Percentiles rank a stretch among this genome's conserved stretches.
Conservation (phyloP, 64 coral and sea anemone species). For the Acropora tenuis region DNA sequence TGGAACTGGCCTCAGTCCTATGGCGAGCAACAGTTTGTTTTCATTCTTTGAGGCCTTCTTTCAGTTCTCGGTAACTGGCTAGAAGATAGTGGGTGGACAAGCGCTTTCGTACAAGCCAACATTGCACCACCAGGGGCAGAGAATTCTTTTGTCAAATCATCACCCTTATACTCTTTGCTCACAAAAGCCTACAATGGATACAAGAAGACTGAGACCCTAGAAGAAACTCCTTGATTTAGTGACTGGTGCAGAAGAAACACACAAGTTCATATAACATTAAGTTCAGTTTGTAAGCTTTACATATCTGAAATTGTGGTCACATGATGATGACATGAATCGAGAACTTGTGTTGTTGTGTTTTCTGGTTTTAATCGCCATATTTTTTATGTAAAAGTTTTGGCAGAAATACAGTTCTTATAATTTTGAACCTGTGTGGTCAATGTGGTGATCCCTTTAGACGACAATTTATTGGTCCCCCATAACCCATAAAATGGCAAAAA, state of each 20-base stretch:
- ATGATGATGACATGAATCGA: too few species aligned
- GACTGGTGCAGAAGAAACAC: constrained; percentile 52
- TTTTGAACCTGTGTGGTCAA: too few species aligned
- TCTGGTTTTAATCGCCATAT: too few species aligned
- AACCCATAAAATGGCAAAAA: too few species aligned
- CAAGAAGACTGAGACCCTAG: not conserved
- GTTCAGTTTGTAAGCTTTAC: too few species aligned
- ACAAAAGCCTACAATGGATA: too few species aligned
- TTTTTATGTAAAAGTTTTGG: too few species aligned
- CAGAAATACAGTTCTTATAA: too few species aligned
- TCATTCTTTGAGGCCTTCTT: constrained; percentile 30
- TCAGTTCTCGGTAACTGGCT: constrained; percentile 65
- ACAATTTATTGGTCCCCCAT: too few species aligned
- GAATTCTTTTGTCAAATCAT: constrained; percentile 52
- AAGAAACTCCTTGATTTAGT: not conserved
- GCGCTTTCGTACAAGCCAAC: constrained; percentile 2
- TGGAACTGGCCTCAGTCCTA: constrained; percentile 28
- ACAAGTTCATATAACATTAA: constrained; percentile 36
- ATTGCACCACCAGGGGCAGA: constrained; percentile 38
- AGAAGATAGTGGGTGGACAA: constrained; percentile 65
- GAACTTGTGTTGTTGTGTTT: too few species aligned
- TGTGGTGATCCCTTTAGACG: too few species aligned
- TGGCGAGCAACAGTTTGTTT: constrained; percentile 34
- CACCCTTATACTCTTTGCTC: not conserved
- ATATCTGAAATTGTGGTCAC: too few species aligned